phyloP scores from a whole-genome alignment of 30 jellyfish, hydroid and myxozoan genomes.

The Aurelia aurita complex sp. Pacific region DNA sequence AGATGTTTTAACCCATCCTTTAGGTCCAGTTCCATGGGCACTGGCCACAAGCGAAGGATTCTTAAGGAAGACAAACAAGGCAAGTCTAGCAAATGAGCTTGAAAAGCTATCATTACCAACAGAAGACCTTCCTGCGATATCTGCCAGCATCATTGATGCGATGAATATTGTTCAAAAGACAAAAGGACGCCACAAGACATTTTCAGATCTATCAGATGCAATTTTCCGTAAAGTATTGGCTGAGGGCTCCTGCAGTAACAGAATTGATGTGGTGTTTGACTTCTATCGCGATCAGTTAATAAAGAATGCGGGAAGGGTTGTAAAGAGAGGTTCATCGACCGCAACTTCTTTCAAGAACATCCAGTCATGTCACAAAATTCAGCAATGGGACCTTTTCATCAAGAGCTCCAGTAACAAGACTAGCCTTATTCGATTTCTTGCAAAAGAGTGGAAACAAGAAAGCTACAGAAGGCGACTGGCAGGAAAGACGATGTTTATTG shows the following conservation, averaged over 20 bases:
- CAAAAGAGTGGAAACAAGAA: conserved; percentile 17
- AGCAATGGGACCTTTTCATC: conserved; percentile 38
- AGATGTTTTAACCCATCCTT: conserved; percentile 46
- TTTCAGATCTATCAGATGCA: conserved; percentile 21
- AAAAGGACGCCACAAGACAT: conserved; percentile 16
- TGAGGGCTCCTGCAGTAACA: neutral
- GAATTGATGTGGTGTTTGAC: conserved; percentile 46
- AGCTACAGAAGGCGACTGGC: conserved; percentile 30
- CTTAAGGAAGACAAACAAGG: conserved; percentile 46
- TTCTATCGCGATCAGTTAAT: conserved; percentile 26
- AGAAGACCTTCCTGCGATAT: neutral
- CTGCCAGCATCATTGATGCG: conserved; percentile 34
- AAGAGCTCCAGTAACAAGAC: conserved; percentile 35
- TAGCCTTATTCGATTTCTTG: conserved; percentile 33
- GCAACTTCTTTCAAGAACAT: conserved; percentile 17
- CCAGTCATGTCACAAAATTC: conserved; percentile 27
- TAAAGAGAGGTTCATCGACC: conserved; percentile 2
- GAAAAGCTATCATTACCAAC: conserved; percentile 29
- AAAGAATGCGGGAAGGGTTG: neutral
- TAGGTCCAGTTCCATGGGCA: conserved; percentile 66
- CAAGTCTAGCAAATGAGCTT: conserved; percentile 15
- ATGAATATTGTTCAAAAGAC: conserved; percentile 23
- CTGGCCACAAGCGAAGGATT: conserved; percentile 26
- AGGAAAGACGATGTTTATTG: conserved; percentile 22
- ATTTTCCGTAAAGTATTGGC: neutral